Conservation (phyloP, 2,797 vertebrate genomes). For the Okamejei kenojei region DNA sequence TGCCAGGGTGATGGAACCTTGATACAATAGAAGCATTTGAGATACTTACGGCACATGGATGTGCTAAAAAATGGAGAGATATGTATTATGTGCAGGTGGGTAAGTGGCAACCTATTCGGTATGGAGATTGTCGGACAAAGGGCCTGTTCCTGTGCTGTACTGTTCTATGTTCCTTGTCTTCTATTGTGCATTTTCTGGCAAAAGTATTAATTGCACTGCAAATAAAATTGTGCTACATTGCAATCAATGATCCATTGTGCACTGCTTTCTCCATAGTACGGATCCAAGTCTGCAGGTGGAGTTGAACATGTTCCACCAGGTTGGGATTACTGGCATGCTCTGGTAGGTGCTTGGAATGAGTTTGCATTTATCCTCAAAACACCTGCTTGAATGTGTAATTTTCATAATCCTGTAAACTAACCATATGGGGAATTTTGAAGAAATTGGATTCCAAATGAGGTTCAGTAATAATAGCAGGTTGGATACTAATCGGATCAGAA, state of each 20-base stretch:
- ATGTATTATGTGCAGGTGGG: too few species aligned
- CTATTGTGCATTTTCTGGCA: not conserved
- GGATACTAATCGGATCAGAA: not conserved
- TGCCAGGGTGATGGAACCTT: too few species aligned
- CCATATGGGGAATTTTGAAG: not conserved
- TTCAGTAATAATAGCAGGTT: not conserved
- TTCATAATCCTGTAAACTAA: not conserved
- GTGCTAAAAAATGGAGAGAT: too few species aligned
- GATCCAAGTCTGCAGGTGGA: conserved; percentile 76
- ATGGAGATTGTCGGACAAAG: too few species aligned
- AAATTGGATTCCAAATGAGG: not conserved
- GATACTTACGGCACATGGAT: too few species aligned
- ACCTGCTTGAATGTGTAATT: not conserved
- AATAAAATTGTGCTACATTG: not conserved
- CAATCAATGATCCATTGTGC: not conserved
- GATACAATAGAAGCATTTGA: too few species aligned
- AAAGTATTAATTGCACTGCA: conserved; percentile 31
- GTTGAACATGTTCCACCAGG: conserved; percentile 80
- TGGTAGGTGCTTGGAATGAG: conserved; percentile 67
- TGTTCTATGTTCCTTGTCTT: too few species aligned
- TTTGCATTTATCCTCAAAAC: not conserved
- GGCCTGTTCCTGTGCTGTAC: too few species aligned
- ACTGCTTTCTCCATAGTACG: conserved; percentile 67
- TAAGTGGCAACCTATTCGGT: too few species aligned
- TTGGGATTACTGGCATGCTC: conserved; percentile 88